Base-by-base conservation (phyloP, 2,113 vertebrate genomes). In the Sarotherodon lohbergeri region DNA sequence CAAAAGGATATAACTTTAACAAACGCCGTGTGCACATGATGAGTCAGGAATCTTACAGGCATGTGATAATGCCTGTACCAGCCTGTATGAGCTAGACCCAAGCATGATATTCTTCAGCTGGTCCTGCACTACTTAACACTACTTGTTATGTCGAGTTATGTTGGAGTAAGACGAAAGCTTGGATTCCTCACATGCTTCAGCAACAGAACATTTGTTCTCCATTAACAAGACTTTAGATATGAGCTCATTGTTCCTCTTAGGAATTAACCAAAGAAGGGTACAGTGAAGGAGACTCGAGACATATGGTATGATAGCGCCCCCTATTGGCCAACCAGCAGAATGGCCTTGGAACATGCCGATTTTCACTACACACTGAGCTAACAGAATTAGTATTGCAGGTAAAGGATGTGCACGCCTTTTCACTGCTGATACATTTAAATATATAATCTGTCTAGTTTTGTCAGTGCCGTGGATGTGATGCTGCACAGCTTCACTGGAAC, bases 121-220 rank as follows among this genome's bases (percentile, higher is more conserved):
- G 10, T 7, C 6, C 11, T 7, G 4, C 11, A 52, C 19, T 80
- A 13, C 46, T 82, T 12, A 34, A 55, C 29, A 36, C n/a, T 52
- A 6, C 52, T 50, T 56, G 19, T 81, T 52, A 50, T 81, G 86
- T 36, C 41, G 22, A 89, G 48, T 80, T 22, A 91, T 90, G 78
- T 89, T 34, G n/a, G 39, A 71, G 54, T 46, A 41, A 83, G 71
- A 82, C 43, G 11, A 48, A 87, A 73, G 86, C 82, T 68, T n/a
- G 39, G 39, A 95, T 95, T 95, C 91, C 86, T 90, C 39, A 89
- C 50, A 93, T 95, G 93, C 91, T 92, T 71, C 68, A n/a, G 52
- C 22, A 29, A 78, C 55, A 82, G 5, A 89, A 68, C 94, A 96
- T 95, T 95, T 96, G 95, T 95, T 96, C 90, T 91, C 89, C 84